Percentiles rank a stretch among this genome's conserved stretches.
Evolutionary conservation across 2,113 vertebrate species (phyloP).

Genomic region (Cyphomyrus plagiostoma): DNA sequence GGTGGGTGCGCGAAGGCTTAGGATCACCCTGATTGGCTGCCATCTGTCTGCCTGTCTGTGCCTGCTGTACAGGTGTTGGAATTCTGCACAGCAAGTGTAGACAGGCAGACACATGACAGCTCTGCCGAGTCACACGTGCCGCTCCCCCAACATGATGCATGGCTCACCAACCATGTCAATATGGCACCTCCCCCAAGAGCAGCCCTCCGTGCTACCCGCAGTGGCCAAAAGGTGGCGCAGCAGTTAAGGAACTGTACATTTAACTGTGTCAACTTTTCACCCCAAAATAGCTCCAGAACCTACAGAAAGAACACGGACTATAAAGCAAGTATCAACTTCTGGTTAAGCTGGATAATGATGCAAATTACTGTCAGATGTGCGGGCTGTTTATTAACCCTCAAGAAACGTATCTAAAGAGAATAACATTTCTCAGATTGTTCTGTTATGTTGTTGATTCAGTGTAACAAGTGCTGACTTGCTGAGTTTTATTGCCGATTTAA

Average conservation of each 20-base stretch:
- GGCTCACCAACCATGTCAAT: background rate
- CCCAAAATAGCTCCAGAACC: background rate
- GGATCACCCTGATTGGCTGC: slow-evolving; percentile 68
- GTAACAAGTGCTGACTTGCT: background rate
- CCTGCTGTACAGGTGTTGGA: slow-evolving; percentile 99
- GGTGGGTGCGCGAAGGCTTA: background rate
- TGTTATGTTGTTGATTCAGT: background rate
- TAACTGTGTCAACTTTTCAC: background rate
- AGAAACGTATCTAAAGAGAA: background rate
- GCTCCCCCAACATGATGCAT: background rate
- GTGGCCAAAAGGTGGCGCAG: background rate
- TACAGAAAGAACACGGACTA: background rate
- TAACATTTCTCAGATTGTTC: background rate
- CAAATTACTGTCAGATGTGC: background rate
- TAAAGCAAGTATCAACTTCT: background rate
- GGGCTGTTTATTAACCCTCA: background rate
- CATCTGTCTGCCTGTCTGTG: slow-evolving; percentile 99
- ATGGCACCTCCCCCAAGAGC: background rate
- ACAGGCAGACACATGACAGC: slow-evolving; percentile 99
- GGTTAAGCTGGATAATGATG: background rate
- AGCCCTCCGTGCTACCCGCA: background rate
- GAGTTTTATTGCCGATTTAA: background rate
- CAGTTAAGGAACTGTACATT: background rate
- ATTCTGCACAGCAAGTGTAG: slow-evolving; percentile 99
- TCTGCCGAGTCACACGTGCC: slow-evolving; percentile 41